Percentiles rank a stretch among this genome's conserved stretches.
phyloP scores from a whole-genome alignment of 2,888 invertebrate genomes.

The Sphaeridia pumilis region DNA sequence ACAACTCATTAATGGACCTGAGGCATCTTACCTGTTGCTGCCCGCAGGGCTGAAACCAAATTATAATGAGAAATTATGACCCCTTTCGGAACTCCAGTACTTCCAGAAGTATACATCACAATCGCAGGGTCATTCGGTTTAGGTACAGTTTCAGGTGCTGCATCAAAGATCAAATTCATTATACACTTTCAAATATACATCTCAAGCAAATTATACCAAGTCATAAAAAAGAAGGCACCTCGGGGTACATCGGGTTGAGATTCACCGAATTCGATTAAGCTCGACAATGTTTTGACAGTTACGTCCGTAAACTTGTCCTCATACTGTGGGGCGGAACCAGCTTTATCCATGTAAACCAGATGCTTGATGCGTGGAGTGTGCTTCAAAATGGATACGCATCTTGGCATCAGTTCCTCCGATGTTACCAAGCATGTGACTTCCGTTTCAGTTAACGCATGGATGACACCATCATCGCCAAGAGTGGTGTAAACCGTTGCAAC shows the following conservation, averaged over 20 bases:
- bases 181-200: neutral
- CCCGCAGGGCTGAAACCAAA: conserved; percentile 64
- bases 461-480: conserved; percentile 89
- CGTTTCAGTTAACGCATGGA: conserved; percentile 93
- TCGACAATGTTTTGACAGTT: conserved; percentile 18
- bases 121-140: conserved; percentile 69
- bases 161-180: too few species aligned
- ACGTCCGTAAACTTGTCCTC: conserved; percentile 13
- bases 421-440: conserved; percentile 89
- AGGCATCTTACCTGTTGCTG: conserved; percentile 40
- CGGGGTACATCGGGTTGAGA: neutral
- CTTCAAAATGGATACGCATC: conserved; percentile 65
- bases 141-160: conserved; percentile 45
- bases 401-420: conserved; percentile 78
- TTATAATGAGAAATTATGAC: conserved; percentile 71
- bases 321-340: conserved; percentile 2
- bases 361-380: conserved; percentile 64
- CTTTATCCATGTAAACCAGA: conserved; percentile 64
- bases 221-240: too few species aligned
- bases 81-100: conserved; percentile 89
- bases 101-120: conserved; percentile 98
- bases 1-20: neutral
- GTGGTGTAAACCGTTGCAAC: conserved; percentile 97
- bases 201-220: too few species aligned
- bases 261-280: conserved; percentile 18